Percentiles rank a stretch among this genome's conserved stretches.
phyloP scores from a whole-genome alignment of 2,113 vertebrate species.

The Sinocyclocheilus rhinocerous region DNA sequence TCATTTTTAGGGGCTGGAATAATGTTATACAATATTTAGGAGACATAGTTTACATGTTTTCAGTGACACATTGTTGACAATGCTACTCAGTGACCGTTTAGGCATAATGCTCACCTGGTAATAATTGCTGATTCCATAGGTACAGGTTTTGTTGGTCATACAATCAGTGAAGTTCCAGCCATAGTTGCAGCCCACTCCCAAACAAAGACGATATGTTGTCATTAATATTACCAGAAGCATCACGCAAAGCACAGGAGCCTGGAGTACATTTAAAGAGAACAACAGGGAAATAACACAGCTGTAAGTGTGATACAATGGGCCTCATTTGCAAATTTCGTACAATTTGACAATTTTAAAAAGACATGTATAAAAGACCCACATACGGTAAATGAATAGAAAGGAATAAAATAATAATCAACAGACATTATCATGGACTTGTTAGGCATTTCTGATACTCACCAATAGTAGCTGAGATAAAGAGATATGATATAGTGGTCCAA shows the following conservation, averaged over 20 bases:
- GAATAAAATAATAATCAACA: neutral
- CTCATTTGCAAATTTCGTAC: neutral
- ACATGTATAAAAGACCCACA: neutral
- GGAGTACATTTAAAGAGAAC: conserved; percentile 3
- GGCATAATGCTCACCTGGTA: conserved; percentile 82
- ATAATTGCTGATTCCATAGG: conserved; percentile 87
- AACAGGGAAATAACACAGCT: neutral
- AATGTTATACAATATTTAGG: neutral
- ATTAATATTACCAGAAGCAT: conserved; percentile 88
- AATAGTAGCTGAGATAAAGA: conserved; percentile 88
- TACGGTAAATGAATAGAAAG: neutral
- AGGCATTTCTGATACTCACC: conserved; percentile 72
- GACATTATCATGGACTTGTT: neutral
- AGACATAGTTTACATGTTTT: neutral
- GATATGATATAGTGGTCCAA: conserved; percentile 92
- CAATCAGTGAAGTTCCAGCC: conserved; percentile 93
- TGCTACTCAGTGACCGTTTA: neutral
- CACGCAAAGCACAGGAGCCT: conserved; percentile 89
- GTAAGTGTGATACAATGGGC: neutral
- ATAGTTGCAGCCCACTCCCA: conserved; percentile 78
- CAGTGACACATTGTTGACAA: neutral
- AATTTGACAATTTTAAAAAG: neutral
- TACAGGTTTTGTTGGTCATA: conserved; percentile 76
- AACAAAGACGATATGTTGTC: conserved; percentile 69
- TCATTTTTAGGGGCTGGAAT: neutral